Percentiles rank a stretch among this genome's conserved stretches.
Conservation (phyloP, 2,113 vertebrate genomes). For the Festucalex cinctus region DNA sequence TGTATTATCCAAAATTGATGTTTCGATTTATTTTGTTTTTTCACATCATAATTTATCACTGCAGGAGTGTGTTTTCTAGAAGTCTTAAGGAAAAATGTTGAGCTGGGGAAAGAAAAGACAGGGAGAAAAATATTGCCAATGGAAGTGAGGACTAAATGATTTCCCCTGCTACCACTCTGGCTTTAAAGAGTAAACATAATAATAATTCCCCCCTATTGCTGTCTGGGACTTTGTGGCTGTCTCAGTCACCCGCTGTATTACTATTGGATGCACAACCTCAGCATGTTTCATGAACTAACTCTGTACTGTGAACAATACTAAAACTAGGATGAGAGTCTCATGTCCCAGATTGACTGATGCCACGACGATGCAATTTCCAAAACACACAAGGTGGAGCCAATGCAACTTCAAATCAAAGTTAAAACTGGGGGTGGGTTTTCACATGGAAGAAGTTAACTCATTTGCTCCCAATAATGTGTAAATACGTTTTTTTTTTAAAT, state of each 20-base stretch:
- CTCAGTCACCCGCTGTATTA: constrained; percentile 34
- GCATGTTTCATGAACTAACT: constrained; percentile 38
- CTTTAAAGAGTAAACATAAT: constrained; percentile 70
- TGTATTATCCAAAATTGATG: constrained; percentile 19
- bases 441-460: too few relatives aligned
- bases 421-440: not conserved
- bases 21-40: constrained; percentile 42
- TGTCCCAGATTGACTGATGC: constrained; percentile 10
- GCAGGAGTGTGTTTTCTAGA: constrained; percentile 34
- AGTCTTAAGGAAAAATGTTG: constrained; percentile 39
- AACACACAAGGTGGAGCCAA: constrained; percentile 9
- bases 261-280: constrained; percentile 17
- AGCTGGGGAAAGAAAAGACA: constrained; percentile 15
- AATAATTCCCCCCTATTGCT: constrained; percentile 55
- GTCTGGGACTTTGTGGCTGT: constrained; percentile 27
- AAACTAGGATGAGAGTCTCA: constrained; percentile 19
- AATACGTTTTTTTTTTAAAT: too few relatives aligned
- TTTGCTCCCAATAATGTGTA: too few relatives aligned
- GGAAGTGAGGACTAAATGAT: constrained; percentile 53
- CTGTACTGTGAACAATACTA: not conserved
- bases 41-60: constrained; percentile 27
- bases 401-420: not conserved
- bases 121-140: not conserved
- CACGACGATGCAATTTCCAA: constrained; percentile 13
- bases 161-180: constrained; percentile 57